A percentile compares a stretch with the other conserved stretches of the same genome.
phyloP scores from a whole-genome alignment of 1,140 invertebrate genomes.

The Proctacanthus coquilletti region DNA sequence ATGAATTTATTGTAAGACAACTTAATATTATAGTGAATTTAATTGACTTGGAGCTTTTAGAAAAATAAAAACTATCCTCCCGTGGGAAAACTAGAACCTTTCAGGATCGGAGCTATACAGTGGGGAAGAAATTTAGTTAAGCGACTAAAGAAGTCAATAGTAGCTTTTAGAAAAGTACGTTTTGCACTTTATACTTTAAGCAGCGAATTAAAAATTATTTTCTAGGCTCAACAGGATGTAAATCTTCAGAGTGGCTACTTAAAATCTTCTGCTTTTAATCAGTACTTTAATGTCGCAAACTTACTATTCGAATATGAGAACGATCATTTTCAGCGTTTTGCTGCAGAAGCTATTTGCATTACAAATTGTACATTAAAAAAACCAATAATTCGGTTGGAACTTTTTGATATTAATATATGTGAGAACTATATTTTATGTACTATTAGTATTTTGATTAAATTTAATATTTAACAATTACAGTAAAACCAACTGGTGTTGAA shows the following conservation, averaged over 20 bases:
- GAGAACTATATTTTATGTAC: too few species aligned
- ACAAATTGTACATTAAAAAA: conserved; percentile 45
- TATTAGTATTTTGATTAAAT: too few species aligned
- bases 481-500: too few species aligned
- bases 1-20: conserved; percentile 48
- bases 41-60: too few species aligned
- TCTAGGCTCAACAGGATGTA: conserved; percentile 33
- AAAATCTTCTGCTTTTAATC: conserved; percentile 53
- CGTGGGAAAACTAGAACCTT: conserved; percentile 57
- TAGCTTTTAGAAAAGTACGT: conserved; percentile 49
- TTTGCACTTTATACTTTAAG: conserved; percentile 1
- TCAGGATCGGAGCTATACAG: conserved; percentile 61
- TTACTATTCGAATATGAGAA: conserved; percentile 65
- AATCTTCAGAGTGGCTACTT: conserved; percentile 52
- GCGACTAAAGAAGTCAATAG: conserved; percentile 57
- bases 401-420: too few species aligned
- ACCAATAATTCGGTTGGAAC: too few species aligned
- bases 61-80: conserved; percentile 54
- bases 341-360: conserved; percentile 35
- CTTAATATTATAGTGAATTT: background rate
- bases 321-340: conserved; percentile 41
- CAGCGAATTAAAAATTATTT: conserved; percentile 2
- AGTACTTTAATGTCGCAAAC: conserved; percentile 57
- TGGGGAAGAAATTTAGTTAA: conserved; percentile 67
- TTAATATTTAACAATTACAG: too few species aligned